A percentile compares a stretch with the other conserved stretches of the same genome.
Evolutionary conservation across 2,888 invertebrate genomes (phyloP).

Genomic region (Sclerodermus sp.): DNA sequence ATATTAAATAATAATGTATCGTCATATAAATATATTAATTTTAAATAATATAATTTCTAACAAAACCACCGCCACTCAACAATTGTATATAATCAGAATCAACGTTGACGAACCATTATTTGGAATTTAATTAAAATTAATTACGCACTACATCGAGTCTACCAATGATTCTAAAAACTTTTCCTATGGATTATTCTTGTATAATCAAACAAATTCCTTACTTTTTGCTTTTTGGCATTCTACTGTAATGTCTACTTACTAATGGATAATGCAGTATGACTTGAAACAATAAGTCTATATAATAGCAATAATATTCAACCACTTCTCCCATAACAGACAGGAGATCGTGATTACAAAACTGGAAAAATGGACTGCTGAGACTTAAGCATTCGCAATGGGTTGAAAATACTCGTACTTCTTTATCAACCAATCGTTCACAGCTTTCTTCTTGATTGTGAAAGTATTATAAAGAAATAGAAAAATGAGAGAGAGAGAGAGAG

Average conservation of each 20-base stretch:
- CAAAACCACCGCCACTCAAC: conserved; percentile 47
- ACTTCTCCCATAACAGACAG: conserved; percentile 16
- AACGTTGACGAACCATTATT: conserved; percentile 30
- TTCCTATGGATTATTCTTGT: neutral
- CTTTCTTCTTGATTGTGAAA: too few species aligned
- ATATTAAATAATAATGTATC: conserved; percentile 51
- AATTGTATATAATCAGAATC: conserved; percentile 45
- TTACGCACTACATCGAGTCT: conserved; percentile 1
- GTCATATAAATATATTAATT: conserved; percentile 56
- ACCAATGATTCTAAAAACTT: neutral
- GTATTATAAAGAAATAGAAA: conserved; percentile 4
- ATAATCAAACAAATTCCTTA: conserved; percentile 8
- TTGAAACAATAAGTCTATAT: conserved; percentile 23
- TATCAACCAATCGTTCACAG: too few species aligned
- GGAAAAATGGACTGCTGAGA: too few species aligned
- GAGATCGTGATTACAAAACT: conserved; percentile 18
- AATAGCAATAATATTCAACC: conserved; percentile 23
- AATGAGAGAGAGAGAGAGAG: conserved; percentile 10
- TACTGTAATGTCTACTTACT: conserved; percentile 30
- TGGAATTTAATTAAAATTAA: conserved; percentile 29
- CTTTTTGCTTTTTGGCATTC: conserved; percentile 29
- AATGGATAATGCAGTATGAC: conserved; percentile 27
- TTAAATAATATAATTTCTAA: conserved; percentile 56
- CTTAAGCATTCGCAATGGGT: too few species aligned
- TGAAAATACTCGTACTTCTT: too few species aligned